Evolutionary conservation across 2,113 vertebrate species (phyloP), one percentile per base, ranked within the genome.

Genomic region (Eptesicus fuscus): DNA sequence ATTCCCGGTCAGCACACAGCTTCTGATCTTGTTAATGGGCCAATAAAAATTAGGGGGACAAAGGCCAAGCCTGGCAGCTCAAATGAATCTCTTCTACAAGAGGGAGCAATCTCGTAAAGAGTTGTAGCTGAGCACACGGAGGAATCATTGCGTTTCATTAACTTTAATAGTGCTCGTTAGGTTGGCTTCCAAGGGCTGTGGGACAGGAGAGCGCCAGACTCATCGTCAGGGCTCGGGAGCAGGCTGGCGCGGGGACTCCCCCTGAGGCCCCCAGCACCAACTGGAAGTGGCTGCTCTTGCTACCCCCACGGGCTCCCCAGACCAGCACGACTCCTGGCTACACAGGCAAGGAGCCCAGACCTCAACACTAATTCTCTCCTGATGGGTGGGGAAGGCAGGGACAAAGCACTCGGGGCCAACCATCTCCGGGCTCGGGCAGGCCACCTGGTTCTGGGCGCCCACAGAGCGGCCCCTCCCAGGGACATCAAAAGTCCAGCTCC

Each of bases 31-130:
- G 42, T 95, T 93, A 96, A 96, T 49, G 92, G 79, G 71, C 69
- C 89, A 89, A 88, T 96, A 96, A 97, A 97, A 96, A 96, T 96
- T 93, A 97, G 90, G 22, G 44, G 76, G 80, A 96, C 95, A 97
- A 96, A 97, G 92, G 90, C 96, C 65, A 83, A 94, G 84, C 84
- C 93, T 87, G 70, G 70, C 18, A 42, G 51, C 61, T 87, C 88
- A 53, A 76, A 94, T 91, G 89, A 91, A 53, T 78, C 84, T 85
- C 80, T 47, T 86, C 84, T 83, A 16, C 63, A 51, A 71, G 35
- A 96, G 89, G 67, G 87, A 94, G 61, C 80, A 77, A 90, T 67
- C 96, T 96, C 10, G 5, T 96, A 96, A 96, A 96, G 94, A 76
- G 67, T 47, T 53, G 42, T 74, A 79, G 90, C 85, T 23, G 20